These are phyloP conservation scores for Drosophila siamana DNA, from an alignment of 2,888 invertebrate species.

Conservation along the genomic window DNA sequence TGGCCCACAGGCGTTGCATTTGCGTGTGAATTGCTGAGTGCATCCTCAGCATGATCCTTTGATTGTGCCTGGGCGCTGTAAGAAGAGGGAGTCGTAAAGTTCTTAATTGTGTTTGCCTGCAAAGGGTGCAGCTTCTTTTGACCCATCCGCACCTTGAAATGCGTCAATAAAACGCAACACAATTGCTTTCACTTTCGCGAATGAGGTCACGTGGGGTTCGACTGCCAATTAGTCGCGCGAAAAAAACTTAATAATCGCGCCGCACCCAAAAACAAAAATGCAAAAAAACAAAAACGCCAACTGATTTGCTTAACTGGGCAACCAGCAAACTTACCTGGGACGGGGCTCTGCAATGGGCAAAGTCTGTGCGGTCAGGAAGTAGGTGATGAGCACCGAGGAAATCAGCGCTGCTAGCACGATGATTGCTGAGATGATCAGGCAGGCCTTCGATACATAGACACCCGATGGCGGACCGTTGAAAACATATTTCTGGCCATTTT, in stretches of 20 bases:
- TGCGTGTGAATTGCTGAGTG: conserved; percentile 41
- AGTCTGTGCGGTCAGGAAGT: conserved; percentile 80
- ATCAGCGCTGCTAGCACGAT: conserved; percentile 81
- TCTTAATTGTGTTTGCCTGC: conserved; percentile 41
- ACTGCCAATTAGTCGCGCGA: conserved; percentile 63
- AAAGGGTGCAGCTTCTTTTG: conserved; percentile 34
- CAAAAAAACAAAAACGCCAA: conserved; percentile 18
- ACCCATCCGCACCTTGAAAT: conserved; percentile 73
- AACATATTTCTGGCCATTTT: conserved; percentile 86
- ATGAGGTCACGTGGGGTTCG: conserved; percentile 67
- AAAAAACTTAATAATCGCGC: conserved; percentile 47
- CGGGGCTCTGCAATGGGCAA: conserved; percentile 36
- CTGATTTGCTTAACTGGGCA: conserved; percentile 41
- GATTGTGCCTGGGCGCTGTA: conserved; percentile 70
- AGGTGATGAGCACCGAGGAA: conserved; percentile 82
- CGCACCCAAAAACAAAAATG: conserved; percentile 38
- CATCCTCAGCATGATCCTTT: conserved; percentile 46
- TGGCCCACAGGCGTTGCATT: conserved; percentile 61
- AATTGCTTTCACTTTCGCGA: conserved; percentile 66
- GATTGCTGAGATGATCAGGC: conserved; percentile 77
- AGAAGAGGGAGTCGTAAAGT: conserved; percentile 4
- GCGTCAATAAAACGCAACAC: conserved; percentile 45
- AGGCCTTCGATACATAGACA: conserved; percentile 83
- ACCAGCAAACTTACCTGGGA: conserved; percentile 77
- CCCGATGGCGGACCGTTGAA: conserved; percentile 84